These are phyloP conservation scores for Lasioglossum malachurum DNA, from an alignment of 2,888 invertebrate species.

Conservation along the genomic window DNA sequence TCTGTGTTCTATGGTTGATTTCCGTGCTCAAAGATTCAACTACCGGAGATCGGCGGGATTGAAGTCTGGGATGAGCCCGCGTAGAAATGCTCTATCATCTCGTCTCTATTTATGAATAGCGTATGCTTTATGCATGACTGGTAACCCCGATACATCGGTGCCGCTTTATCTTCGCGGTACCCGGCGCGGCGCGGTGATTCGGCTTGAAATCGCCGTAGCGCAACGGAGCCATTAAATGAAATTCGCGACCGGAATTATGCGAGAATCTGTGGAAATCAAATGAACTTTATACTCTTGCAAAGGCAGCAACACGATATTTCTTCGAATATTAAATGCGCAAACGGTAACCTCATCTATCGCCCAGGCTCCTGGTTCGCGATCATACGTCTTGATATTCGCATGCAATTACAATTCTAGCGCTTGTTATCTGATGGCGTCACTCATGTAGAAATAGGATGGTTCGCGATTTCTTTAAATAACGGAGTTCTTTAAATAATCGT, in stretches of 20 bases:
- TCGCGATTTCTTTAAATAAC: not conserved
- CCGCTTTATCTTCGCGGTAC: not conserved
- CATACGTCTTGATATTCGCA: not conserved
- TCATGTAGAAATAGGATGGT: not conserved
- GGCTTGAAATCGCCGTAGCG: not conserved
- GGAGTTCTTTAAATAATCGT: too few relatives aligned
- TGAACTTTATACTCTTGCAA: not conserved
- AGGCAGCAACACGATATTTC: not conserved
- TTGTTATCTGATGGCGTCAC: not conserved
- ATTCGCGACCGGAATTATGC: not conserved
- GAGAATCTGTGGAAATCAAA: not conserved
- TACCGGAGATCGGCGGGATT: slow-evolving; percentile 59
- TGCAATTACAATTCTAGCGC: not conserved
- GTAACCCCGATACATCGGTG: slow-evolving; percentile 33
- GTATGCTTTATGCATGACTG: slow-evolving; percentile 39
- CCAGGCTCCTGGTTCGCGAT: not conserved
- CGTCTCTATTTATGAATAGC: slow-evolving; percentile 52
- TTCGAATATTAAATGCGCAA: not conserved
- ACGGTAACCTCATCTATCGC: not conserved
- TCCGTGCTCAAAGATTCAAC: slow-evolving; percentile 68
- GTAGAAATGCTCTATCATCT: slow-evolving; percentile 38
- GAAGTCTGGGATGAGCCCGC: slow-evolving; percentile 34
- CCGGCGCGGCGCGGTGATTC: not conserved
- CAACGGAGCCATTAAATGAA: not conserved
- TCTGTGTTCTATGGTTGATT: slow-evolving; percentile 62